A percentile compares a stretch with the other conserved stretches of the same genome.
Conservation (phyloP, 2,888 invertebrate genomes). For the Hedychridium roseum region DNA sequence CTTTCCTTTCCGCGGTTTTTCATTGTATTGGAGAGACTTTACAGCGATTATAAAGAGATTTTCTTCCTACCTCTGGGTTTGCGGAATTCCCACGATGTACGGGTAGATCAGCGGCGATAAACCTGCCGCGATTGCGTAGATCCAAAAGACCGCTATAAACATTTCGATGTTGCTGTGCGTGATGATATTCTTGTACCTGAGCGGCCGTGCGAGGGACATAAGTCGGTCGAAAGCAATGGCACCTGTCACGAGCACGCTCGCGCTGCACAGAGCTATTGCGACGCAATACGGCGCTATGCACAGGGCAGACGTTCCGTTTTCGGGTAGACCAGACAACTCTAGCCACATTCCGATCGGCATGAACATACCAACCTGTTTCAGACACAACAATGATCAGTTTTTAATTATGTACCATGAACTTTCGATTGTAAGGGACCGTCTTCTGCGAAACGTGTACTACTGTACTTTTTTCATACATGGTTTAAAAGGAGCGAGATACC, state of each 20-base stretch:
- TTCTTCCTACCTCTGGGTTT: constrained; percentile 47
- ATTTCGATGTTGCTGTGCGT: constrained; percentile 70
- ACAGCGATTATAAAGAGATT: no score
- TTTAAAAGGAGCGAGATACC: no score
- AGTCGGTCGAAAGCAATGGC: constrained; percentile 72
- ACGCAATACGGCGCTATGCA: constrained; percentile 70
- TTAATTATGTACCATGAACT: no score
- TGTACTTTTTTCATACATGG: no score
- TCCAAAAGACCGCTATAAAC: constrained; percentile 69
- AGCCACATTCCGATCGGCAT: constrained; percentile 70
- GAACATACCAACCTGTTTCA: constrained; percentile 65
- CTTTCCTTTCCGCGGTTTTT: constrained; percentile 8
- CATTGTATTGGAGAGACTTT: no score
- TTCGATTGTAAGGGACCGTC: no score
- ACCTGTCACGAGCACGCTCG: constrained; percentile 69
- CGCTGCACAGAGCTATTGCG: constrained; percentile 69
- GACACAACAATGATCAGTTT: no score
- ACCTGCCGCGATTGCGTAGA: constrained; percentile 68
- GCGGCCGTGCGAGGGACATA: constrained; percentile 70
- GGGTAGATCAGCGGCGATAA: constrained; percentile 67
- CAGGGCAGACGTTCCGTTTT: constrained; percentile 62
- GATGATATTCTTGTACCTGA: constrained; percentile 72
- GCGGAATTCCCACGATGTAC: constrained; percentile 54
- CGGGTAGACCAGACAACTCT: constrained; percentile 66
- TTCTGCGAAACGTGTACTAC: no score